Percentiles rank a stretch among this genome's conserved stretches.
Evolutionary conservation across 2,797 vertebrate species (phyloP).

Genomic region (Lophius americanus): DNA sequence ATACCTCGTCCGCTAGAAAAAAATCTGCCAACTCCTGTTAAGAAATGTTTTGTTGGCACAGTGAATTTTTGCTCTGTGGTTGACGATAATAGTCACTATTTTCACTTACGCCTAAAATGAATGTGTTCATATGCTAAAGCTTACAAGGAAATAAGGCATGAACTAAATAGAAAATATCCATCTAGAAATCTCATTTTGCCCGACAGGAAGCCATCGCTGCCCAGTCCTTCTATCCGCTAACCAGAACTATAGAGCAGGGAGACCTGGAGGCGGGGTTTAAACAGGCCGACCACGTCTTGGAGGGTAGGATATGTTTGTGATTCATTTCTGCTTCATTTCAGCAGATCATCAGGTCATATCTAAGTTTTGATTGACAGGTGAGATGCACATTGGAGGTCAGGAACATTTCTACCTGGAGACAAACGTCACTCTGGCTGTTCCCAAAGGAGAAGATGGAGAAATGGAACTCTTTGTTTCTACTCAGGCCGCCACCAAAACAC

Average conservation of each 20-base stretch:
- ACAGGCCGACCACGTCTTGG: constrained; percentile 88
- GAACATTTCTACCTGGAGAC: constrained; percentile 98
- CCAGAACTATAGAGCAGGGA: constrained; percentile 88
- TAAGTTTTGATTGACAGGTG: constrained; percentile 78
- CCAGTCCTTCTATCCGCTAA: constrained; percentile 85
- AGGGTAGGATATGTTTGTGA: constrained; percentile 81
- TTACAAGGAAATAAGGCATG: too few species aligned
- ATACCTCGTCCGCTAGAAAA: too few species aligned
- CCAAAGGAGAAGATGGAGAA: constrained; percentile 90
- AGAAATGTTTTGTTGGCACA: too few species aligned
- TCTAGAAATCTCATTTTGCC: too few species aligned
- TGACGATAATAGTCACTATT: too few species aligned
- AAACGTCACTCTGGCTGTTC: constrained; percentile 89
- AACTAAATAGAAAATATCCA: too few species aligned
- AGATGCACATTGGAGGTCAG: constrained; percentile 92
- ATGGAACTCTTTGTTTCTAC: constrained; percentile 95
- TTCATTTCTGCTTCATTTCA: background rate
- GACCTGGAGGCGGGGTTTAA: constrained; percentile 88
- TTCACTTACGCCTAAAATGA: too few species aligned
- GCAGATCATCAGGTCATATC: background rate
- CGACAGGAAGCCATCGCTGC: constrained; percentile 90
- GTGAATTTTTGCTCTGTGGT: too few species aligned
- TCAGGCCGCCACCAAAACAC: constrained; percentile 81
- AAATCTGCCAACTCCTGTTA: too few species aligned
- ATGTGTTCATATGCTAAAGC: too few species aligned